These are phyloP conservation scores for Cataglyphis albicans DNA, from an alignment of 2,888 invertebrate genomes.

Conservation along the genomic window DNA sequence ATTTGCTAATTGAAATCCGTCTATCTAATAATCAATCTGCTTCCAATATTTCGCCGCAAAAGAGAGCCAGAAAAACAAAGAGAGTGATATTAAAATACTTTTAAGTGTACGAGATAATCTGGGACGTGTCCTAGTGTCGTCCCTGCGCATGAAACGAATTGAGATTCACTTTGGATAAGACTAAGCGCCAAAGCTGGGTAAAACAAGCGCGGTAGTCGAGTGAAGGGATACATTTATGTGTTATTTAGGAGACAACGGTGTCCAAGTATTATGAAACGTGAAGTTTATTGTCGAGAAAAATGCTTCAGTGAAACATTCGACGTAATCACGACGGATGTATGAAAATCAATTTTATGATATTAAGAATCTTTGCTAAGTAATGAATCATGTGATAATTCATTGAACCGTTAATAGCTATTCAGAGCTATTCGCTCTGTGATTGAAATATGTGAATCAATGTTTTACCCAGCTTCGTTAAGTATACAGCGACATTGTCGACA, in stretches of 20 bases:
- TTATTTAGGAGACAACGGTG: not conserved
- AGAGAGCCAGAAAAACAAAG: slow-evolving; percentile 12
- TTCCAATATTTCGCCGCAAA: slow-evolving; percentile 58
- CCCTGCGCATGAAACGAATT: slow-evolving; percentile 51
- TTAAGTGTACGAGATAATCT: slow-evolving; percentile 50
- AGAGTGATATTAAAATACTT: slow-evolving; percentile 45
- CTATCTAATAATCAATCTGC: slow-evolving; percentile 40
- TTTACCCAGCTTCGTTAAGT: slow-evolving; percentile 36
- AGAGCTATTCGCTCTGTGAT: not conserved
- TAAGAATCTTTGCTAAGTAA: slow-evolving; percentile 4
- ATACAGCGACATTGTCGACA: slow-evolving; percentile 23
- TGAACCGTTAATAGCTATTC: not conserved
- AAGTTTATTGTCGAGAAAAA: not conserved
- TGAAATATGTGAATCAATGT: slow-evolving; percentile 3
- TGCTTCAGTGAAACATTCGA: not conserved
- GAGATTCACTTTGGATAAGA: slow-evolving; percentile 55
- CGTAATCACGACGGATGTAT: not conserved
- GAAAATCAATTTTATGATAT: not conserved
- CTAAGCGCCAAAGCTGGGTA: slow-evolving; percentile 20
- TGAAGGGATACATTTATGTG: not conserved
- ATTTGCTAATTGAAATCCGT: slow-evolving; percentile 43
- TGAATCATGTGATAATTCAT: slow-evolving; percentile 2
- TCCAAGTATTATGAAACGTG: not conserved
- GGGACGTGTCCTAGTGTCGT: slow-evolving; percentile 29
- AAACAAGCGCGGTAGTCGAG: not conserved